These are phyloP conservation scores for Drosophila koepferae DNA, from an alignment of 2,888 invertebrate species.

Conservation along the genomic window DNA sequence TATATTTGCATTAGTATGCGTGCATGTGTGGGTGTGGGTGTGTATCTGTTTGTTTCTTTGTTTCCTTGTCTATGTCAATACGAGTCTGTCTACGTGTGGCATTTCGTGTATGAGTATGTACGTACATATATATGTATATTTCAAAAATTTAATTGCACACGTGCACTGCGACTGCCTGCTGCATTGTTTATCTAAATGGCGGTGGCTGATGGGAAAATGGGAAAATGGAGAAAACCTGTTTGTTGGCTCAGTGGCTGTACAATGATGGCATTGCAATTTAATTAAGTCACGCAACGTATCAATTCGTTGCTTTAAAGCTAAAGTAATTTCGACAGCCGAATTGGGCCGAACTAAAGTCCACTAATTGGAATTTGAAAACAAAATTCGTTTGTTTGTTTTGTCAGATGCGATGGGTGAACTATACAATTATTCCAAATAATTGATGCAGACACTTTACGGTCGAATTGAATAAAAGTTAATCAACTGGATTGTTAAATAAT, in stretches of 20 bases:
- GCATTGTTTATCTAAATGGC: conserved; percentile 49
- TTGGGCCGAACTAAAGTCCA: conserved; percentile 18
- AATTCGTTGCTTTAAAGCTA: conserved; percentile 64
- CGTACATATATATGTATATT: conserved; percentile 47
- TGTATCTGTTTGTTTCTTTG: conserved; percentile 5
- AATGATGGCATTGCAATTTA: conserved; percentile 69
- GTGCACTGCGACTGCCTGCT: conserved; percentile 42
- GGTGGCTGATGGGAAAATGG: conserved; percentile 21
- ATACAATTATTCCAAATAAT: background rate
- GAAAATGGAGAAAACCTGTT: background rate
- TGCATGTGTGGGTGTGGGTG: conserved; percentile 11
- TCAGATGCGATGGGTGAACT: background rate
- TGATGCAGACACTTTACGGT: background rate
- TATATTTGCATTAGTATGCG: conserved; percentile 16
- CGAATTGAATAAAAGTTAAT: background rate
- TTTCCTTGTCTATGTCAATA: conserved; percentile 11
- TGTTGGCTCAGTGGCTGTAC: conserved; percentile 17
- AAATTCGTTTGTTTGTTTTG: background rate
- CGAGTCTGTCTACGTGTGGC: conserved; percentile 8
- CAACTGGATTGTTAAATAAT: background rate
- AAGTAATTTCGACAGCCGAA: conserved; percentile 19
- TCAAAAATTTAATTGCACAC: conserved; percentile 72
- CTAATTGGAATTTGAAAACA: conserved; percentile 42
- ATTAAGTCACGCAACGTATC: conserved; percentile 79
- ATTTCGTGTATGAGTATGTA: conserved; percentile 2